Evolutionary conservation across 2,888 invertebrate species (phyloP).

Genomic region (Thera britannica): DNA sequence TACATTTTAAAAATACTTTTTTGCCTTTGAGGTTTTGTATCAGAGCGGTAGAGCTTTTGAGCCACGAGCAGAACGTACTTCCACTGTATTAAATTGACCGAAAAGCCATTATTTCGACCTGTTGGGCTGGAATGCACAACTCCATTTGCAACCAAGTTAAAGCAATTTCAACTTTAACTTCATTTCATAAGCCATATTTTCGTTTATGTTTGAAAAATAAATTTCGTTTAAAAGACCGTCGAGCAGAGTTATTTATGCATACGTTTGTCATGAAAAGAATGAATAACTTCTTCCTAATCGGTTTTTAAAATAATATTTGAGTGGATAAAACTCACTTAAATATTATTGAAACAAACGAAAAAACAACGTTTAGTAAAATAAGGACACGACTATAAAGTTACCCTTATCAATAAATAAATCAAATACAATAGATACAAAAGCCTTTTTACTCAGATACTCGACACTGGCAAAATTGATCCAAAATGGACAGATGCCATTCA

Average conservation of each 20-base stretch:
- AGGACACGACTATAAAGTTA: no score
- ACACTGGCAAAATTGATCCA: no score
- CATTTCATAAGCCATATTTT: not conserved
- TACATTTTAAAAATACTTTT: no score
- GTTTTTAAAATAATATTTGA: not conserved
- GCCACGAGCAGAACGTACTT: not conserved
- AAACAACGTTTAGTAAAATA: no score
- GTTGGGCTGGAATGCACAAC: slow-evolving; percentile 41
- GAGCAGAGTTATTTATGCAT: not conserved
- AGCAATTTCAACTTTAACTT: slow-evolving; percentile 19
- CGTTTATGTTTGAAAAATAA: not conserved
- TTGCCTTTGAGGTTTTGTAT: no score
- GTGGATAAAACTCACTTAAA: no score
- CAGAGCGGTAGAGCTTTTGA: slow-evolving; percentile 1
- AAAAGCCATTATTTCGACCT: slow-evolving; percentile 47
- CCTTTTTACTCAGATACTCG: no score
- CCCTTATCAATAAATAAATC: no score
- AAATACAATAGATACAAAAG: no score
- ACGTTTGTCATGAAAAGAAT: not conserved
- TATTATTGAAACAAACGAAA: no score
- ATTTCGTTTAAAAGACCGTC: not conserved
- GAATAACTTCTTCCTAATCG: not conserved
- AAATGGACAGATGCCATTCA: no score
- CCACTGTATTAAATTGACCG: slow-evolving; percentile 44
- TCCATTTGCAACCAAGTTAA: slow-evolving; percentile 30